Evolutionary conservation across 2,113 vertebrate genomes (phyloP).

Genomic region (Struthidea cinerea): DNA sequence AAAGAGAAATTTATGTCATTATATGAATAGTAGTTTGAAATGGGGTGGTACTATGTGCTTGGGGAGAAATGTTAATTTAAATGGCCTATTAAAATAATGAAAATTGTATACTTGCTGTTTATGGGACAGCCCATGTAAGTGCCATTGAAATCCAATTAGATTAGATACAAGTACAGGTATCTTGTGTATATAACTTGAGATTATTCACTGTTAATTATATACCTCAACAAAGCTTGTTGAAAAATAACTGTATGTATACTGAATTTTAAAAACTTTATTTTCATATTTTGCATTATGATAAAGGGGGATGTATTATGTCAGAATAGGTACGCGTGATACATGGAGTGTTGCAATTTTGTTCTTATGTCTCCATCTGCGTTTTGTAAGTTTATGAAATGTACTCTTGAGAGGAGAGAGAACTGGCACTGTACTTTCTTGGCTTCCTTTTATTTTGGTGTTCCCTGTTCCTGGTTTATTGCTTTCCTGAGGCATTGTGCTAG

Average conservation of each 20-base stretch:
- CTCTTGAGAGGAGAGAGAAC: background rate
- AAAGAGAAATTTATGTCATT: background rate
- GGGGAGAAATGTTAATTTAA: background rate
- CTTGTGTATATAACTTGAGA: background rate
- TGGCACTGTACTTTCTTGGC: background rate
- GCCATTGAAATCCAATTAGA: background rate
- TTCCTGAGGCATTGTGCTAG: background rate
- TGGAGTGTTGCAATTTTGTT: background rate
- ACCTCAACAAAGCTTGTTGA: background rate
- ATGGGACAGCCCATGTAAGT: background rate
- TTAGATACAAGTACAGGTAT: background rate
- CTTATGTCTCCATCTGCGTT: background rate
- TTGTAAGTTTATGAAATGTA: background rate
- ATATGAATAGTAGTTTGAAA: background rate
- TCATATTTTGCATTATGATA: background rate
- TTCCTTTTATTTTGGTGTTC: background rate
- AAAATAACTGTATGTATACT: background rate
- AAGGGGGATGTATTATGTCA: background rate
- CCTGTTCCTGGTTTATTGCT: background rate
- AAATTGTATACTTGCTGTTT: background rate
- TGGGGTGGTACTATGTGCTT: background rate
- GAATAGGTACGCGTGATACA: background rate
- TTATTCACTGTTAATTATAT: background rate
- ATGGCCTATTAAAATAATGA: background rate
- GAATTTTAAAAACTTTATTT: background rate